These are phyloP conservation scores for Crocidura indochinensis DNA, from an alignment of 2,797 vertebrate species.

Conservation along the genomic window DNA sequence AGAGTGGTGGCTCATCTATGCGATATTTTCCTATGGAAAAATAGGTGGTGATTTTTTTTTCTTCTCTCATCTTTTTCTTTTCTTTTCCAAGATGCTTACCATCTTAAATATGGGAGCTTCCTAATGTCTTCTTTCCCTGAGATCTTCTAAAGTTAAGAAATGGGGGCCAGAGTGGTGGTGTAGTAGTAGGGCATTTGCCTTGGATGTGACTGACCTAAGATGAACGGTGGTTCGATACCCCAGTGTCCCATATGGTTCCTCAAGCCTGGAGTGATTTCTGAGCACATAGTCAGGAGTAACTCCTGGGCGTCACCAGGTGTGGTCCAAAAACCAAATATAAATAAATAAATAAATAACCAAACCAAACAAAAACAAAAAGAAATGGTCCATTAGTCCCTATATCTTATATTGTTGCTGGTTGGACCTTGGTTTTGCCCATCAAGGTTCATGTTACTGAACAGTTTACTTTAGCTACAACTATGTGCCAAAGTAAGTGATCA, in stretches of 20 bases:
- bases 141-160: not conserved
- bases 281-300: too few species aligned
- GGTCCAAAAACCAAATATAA: too few species aligned
- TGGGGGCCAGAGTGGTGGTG: too few species aligned
- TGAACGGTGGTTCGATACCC: too few species aligned
- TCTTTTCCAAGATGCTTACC: not conserved
- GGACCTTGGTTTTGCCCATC: not conserved
- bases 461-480: not conserved
- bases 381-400: not conserved
- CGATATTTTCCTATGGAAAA: not conserved
- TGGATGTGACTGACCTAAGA: too few species aligned
- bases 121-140: not conserved
- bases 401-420: not conserved
- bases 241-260: too few species aligned
- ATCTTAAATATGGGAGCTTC: constrained; percentile 8
- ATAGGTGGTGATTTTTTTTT: not conserved
- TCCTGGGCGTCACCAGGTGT: too few species aligned
- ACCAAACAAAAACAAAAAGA: too few species aligned
- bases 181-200: too few species aligned
- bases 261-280: too few species aligned
- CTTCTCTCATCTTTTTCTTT: not conserved
- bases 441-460: fast-evolving
- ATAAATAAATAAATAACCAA: too few species aligned
- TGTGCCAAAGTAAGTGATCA: too few species aligned
- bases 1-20: not conserved